A percentile compares a stretch with the other conserved stretches of the same genome.
Evolutionary conservation across 2,888 invertebrate genomes (phyloP).

Genomic region (Poecilobothrus nobilitatus): DNA sequence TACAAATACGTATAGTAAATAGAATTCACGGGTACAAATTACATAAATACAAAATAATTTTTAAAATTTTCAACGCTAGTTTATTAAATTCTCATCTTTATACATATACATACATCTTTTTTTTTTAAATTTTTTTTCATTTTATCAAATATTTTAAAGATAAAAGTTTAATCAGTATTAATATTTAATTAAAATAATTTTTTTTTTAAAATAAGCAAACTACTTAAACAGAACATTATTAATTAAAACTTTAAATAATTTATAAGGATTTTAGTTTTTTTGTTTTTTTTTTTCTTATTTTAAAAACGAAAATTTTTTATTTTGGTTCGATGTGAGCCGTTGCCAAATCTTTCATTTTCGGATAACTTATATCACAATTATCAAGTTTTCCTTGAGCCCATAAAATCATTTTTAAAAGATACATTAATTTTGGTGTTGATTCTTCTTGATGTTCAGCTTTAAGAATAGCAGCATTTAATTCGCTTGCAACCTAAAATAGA

Average conservation of each 20-base stretch:
- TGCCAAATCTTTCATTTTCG: slow-evolving; percentile 88
- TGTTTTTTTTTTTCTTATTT: neutral
- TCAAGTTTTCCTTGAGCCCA: slow-evolving; percentile 96
- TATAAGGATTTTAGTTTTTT: slow-evolving; percentile 42
- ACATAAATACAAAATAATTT: neutral
- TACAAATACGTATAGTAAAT: no score
- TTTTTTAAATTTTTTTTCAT: neutral
- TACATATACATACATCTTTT: neutral
- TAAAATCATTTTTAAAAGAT: slow-evolving; percentile 80
- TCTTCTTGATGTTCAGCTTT: slow-evolving; percentile 87
- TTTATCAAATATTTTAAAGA: neutral
- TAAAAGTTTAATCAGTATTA: neutral
- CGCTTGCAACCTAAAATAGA: slow-evolving; percentile 74
- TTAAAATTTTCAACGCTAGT: slow-evolving; percentile 3
- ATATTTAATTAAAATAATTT: slow-evolving; percentile 14
- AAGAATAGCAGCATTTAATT: slow-evolving; percentile 93
- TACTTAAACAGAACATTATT: slow-evolving; percentile 19
- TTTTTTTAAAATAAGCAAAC: slow-evolving; percentile 22
- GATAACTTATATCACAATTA: slow-evolving; percentile 88
- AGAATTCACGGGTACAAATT: no score
- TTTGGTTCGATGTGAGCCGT: slow-evolving; percentile 65
- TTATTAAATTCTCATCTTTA: neutral
- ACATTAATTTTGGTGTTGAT: slow-evolving; percentile 84
- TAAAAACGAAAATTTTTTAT: slow-evolving; percentile 18
- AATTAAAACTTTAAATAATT: slow-evolving; percentile 46